phyloP scores from a whole-genome alignment of 2,888 invertebrate genomes.

The Choristoneura rosaceana region DNA sequence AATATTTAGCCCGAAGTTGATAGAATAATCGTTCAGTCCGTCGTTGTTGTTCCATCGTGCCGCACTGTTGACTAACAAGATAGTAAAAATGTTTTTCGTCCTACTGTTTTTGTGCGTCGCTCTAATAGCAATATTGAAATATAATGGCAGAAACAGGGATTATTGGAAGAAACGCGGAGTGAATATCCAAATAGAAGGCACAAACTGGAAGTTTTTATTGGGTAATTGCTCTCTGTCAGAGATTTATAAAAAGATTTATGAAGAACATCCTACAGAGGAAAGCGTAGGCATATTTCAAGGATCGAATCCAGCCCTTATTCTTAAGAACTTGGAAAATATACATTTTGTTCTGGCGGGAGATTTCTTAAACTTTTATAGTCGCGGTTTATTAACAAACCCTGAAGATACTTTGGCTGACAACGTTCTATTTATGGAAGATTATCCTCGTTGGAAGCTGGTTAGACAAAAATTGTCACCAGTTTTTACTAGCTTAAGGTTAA shows the following conservation, averaged over 20 bases:
- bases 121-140: constrained; percentile 44
- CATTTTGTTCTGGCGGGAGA: constrained; percentile 63
- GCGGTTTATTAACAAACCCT: constrained; percentile 59
- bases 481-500: constrained; percentile 69
- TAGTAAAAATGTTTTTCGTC: constrained; percentile 43
- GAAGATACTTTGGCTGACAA: constrained; percentile 66
- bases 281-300: constrained; percentile 61
- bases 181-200: constrained; percentile 52
- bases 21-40: background rate
- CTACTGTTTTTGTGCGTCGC: constrained; percentile 48
- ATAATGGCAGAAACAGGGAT: constrained; percentile 48
- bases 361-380: constrained; percentile 64
- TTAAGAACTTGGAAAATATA: constrained; percentile 64
- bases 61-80: constrained; percentile 1
- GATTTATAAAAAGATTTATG: constrained; percentile 61
- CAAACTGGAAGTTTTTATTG: constrained; percentile 56
- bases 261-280: constrained; percentile 52
- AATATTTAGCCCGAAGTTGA: constrained; percentile 1
- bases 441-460: constrained; percentile 66
- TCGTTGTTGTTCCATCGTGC: background rate
- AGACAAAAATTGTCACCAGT: constrained; percentile 71
- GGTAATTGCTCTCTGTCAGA: constrained; percentile 62
- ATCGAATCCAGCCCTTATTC: constrained; percentile 55
- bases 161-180: constrained; percentile 68
- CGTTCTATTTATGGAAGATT: constrained; percentile 64